Conservation (phyloP, 2,113 vertebrate genomes). For the Ceratotherium simum region DNA sequence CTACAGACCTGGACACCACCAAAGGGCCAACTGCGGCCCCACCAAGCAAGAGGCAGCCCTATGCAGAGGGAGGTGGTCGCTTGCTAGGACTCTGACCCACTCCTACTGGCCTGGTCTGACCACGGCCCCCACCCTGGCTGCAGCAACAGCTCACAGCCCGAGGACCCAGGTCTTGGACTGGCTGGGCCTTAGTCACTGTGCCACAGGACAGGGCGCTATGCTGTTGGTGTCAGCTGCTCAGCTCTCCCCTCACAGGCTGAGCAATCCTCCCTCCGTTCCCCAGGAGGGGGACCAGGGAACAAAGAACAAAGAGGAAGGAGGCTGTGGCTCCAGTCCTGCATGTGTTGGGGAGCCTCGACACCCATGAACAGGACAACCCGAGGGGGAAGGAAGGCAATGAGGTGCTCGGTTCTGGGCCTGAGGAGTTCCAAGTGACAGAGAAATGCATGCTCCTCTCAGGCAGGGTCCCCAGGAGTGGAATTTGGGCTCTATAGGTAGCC, state of each 20-base stretch:
- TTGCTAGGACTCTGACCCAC: not conserved
- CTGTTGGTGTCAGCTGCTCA: not conserved
- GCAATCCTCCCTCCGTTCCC: not conserved
- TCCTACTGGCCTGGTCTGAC: not conserved
- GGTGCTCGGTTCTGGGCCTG: not conserved
- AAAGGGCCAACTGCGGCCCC: not conserved
- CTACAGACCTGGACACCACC: not conserved
- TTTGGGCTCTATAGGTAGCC: not conserved
- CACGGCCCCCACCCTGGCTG: not conserved
- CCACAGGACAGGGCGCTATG: not conserved
- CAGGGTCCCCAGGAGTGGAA: not conserved
- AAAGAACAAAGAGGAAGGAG: not conserved
- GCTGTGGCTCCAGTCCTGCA: not conserved
- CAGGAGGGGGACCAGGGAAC: not conserved
- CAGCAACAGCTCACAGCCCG: not conserved
- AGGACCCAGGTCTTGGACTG: not conserved
- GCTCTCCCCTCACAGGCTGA: not conserved
- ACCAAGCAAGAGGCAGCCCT: not conserved
- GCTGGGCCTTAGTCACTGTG: conserved; percentile 42
- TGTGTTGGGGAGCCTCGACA: too few relatives aligned
- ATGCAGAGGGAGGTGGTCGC: not conserved
- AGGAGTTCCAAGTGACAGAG: not conserved
- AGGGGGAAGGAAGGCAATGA: not conserved
- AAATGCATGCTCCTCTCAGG: not conserved
- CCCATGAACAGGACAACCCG: not conserved